These are phyloP conservation scores for Archips crataeganus DNA, from an alignment of 2,888 invertebrate genomes.

Conservation along the genomic window DNA sequence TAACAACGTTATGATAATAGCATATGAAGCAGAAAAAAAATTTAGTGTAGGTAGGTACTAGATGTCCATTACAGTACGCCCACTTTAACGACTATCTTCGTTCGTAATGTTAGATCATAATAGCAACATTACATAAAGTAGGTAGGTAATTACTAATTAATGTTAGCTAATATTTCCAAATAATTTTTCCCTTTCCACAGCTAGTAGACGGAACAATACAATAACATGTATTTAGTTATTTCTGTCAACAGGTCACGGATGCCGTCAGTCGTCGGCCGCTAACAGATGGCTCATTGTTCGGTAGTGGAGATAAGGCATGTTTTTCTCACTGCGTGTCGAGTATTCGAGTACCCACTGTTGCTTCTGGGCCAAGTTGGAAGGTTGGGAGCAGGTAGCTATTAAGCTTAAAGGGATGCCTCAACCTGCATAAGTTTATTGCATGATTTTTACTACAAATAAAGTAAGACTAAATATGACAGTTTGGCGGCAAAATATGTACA, in stretches of 20 bases:
- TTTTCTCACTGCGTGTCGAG: conserved; percentile 47
- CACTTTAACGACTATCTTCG: too few relatives aligned
- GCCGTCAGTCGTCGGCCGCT: conserved; percentile 68
- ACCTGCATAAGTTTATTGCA: not conserved
- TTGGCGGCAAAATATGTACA: too few relatives aligned
- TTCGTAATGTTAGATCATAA: not conserved
- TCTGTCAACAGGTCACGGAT: conserved; percentile 69
- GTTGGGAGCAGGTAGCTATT: conserved; percentile 9
- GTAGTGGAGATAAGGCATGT: conserved; percentile 67
- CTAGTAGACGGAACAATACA: conserved; percentile 31
- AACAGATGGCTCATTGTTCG: conserved; percentile 77
- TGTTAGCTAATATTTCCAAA: conserved; percentile 15
- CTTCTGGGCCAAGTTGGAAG: conserved; percentile 28
- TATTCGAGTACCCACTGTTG: conserved; percentile 15
- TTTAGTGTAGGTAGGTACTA: too few relatives aligned
- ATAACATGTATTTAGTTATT: conserved; percentile 46
- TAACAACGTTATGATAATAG: too few relatives aligned
- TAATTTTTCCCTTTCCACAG: conserved; percentile 19
- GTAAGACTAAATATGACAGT: too few relatives aligned
- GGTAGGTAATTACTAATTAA: not conserved
- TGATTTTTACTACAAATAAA: too few relatives aligned
- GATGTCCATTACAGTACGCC: too few relatives aligned
- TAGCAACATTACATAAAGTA: not conserved
- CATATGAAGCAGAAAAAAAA: too few relatives aligned
- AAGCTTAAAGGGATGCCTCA: not conserved